Base-by-base conservation (phyloP, 2,888 invertebrate genomes). In the Lepetodrilus schrolli region DNA sequence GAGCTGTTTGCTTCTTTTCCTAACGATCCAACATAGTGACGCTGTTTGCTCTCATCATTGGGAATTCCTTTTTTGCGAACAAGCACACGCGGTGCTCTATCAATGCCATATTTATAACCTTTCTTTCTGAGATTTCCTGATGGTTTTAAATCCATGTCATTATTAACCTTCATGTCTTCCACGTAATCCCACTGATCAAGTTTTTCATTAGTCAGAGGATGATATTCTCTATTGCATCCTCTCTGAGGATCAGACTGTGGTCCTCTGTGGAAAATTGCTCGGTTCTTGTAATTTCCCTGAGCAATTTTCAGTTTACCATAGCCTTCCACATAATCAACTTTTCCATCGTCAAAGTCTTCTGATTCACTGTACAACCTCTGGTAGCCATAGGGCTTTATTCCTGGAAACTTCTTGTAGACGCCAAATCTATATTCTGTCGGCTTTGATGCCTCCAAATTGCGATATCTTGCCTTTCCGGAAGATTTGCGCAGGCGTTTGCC, bases 401-500 rank as follows among this genome's bases (percentile, higher is more conserved):
- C 58, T 13, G 58, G 26, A 26, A 26, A 34, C 17, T 58, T 58
- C 58, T 58, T 58, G 58, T 58, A 58, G 30, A 58, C 34, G 17
- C 58, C 58, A 58, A 58, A 58, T n/a, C 58, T 43, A 10, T 43
- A 17, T n/a, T 58, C 58, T 8, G 17, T 17, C 21, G 17, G 48
- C 7, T 48, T 48, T 17, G 17, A 17, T 5, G 17, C 17, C 21
- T 48, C 48, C 3, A 48, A 5, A 21, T 58, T 34, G 13, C 13
- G 30, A 58, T 17, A 23, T 30, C 34, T 10, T 58, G 17, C 26
- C 10, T 30, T 58, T 13, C 26, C 30, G 4, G 30, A 23, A 13
- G 30, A 5, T 2, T 58, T 58, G n/a, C 5, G 51, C 7, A 23
- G 13, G n/a, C 58, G 30, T 58, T 58, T 58, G 2, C 30, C 58